Conservation (phyloP, 53 echinoderm and acorn worm species). For the Astropecten irregularis region DNA sequence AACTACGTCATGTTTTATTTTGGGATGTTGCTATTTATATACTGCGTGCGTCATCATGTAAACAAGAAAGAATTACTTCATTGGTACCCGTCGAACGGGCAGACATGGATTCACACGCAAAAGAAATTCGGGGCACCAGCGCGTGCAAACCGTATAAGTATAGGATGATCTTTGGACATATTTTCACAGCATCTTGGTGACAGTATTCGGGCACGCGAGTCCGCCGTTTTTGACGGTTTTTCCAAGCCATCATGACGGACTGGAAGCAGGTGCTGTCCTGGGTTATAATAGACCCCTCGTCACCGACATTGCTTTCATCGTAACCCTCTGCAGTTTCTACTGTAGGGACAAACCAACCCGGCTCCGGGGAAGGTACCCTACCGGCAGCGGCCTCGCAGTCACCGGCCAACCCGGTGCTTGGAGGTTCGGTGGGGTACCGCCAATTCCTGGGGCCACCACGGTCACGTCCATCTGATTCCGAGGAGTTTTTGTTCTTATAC, state of each 20-base stretch:
- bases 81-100: not conserved
- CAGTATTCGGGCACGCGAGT: slow-evolving; percentile 12
- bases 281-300: slow-evolving; percentile 29
- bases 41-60: not conserved
- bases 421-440: slow-evolving; percentile 73
- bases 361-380: slow-evolving; percentile 6
- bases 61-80: not conserved
- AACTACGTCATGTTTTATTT: slow-evolving; percentile 9
- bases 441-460: slow-evolving; percentile 58
- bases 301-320: slow-evolving; percentile 52
- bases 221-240: slow-evolving; percentile 18
- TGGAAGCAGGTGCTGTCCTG: slow-evolving; percentile 70
- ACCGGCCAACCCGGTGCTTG: slow-evolving; percentile 70
- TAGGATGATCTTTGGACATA: not conserved
- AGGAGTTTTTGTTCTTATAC: slow-evolving; percentile 40
- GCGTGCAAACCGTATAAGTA: not conserved
- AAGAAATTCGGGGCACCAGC: not conserved
- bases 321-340: slow-evolving; percentile 69
- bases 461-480: slow-evolving; percentile 51
- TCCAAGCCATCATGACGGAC: slow-evolving; percentile 20
- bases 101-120: not conserved
- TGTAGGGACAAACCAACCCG: slow-evolving; percentile 45
- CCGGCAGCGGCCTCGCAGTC: slow-evolving; percentile 89
- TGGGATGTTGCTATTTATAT: slow-evolving; percentile 7
- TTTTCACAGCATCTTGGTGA: not conserved